These are phyloP conservation scores for Clepsis dumicolana DNA, from an alignment of 2,888 invertebrate genomes.

Conservation along the genomic window DNA sequence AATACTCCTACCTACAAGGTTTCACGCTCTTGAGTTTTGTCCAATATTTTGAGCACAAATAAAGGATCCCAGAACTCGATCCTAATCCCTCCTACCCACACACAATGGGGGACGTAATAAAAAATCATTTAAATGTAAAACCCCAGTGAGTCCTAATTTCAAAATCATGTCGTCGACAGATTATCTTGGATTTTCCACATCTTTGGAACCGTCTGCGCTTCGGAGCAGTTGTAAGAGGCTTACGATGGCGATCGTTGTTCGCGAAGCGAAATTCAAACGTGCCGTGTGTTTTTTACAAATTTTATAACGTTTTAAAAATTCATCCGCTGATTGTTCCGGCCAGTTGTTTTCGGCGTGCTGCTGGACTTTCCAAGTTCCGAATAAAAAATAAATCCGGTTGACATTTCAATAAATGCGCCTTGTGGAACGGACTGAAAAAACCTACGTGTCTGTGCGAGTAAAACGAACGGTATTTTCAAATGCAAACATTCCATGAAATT, in stretches of 20 bases:
- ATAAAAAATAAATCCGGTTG: conserved; percentile 35
- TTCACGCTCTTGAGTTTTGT: conserved; percentile 14
- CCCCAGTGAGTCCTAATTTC: conserved; percentile 68
- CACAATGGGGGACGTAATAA: conserved; percentile 41
- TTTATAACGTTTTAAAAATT: conserved; percentile 37
- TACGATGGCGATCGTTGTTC: conserved; percentile 59
- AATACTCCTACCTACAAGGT: conserved; percentile 11
- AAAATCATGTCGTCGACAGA: conserved; percentile 74
- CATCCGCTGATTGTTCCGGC: conserved; percentile 24
- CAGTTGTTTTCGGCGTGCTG: conserved; percentile 13
- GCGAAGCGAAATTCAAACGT: conserved; percentile 44
- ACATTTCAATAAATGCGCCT: conserved; percentile 42
- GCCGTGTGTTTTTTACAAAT: conserved; percentile 21
- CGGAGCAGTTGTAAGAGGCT: conserved; percentile 68
- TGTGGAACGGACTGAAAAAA: conserved; percentile 38
- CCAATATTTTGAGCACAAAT: conserved; percentile 33
- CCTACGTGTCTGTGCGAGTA: conserved; percentile 33
- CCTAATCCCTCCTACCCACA: conserved; percentile 36
- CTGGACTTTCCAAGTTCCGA: conserved; percentile 17
- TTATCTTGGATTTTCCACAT: conserved; percentile 76
- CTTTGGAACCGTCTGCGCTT: conserved; percentile 57
- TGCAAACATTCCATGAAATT: conserved; percentile 44
- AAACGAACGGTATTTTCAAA: conserved; percentile 39
- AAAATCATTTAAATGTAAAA: conserved; percentile 69
- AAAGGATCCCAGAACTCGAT: conserved; percentile 30